Percentiles rank a stretch among this genome's conserved stretches.
These are phyloP conservation scores for Dugesia japonica DNA, from an alignment of 2,888 invertebrate genomes.

Conservation along the genomic window DNA sequence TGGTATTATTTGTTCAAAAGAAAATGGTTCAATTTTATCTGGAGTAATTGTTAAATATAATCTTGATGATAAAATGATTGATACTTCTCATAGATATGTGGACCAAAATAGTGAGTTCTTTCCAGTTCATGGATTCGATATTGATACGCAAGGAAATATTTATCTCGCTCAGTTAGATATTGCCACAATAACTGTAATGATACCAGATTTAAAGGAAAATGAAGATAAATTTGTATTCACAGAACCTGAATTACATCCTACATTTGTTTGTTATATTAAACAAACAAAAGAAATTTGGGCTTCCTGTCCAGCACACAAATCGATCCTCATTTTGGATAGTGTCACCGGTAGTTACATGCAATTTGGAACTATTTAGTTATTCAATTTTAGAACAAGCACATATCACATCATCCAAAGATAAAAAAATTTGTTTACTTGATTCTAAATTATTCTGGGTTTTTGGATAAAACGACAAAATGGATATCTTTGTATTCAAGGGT, in stretches of 20 bases:
- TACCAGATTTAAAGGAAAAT: not conserved
- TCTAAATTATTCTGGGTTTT: not conserved
- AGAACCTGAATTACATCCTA: slow-evolving; percentile 17
- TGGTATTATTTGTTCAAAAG: not conserved
- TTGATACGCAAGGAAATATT: not conserved
- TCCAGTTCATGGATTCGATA: slow-evolving; percentile 27
- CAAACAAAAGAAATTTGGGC: slow-evolving; percentile 25
- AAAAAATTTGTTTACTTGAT: slow-evolving; percentile 20
- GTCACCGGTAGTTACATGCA: slow-evolving; percentile 20
- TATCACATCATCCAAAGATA: slow-evolving; percentile 10
- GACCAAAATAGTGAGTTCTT: not conserved
- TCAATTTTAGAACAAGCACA: slow-evolving; percentile 20
- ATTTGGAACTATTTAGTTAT: slow-evolving; percentile 20
- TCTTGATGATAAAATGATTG: slow-evolving; percentile 23
- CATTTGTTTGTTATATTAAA: not conserved
- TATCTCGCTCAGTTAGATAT: not conserved
- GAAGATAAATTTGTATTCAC: slow-evolving; percentile 12
- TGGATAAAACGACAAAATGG: slow-evolving; percentile 26
- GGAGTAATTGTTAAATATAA: not conserved
- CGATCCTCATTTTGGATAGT: slow-evolving; percentile 8
- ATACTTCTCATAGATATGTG: not conserved
- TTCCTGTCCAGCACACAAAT: slow-evolving; percentile 17
- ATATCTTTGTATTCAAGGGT: slow-evolving; percentile 25
- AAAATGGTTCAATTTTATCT: not conserved
- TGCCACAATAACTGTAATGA: slow-evolving; percentile 5